Percentiles rank a stretch among this genome's conserved stretches.
Conservation (phyloP, 2,113 vertebrate species). For the Brachypodius melanocephalos region DNA sequence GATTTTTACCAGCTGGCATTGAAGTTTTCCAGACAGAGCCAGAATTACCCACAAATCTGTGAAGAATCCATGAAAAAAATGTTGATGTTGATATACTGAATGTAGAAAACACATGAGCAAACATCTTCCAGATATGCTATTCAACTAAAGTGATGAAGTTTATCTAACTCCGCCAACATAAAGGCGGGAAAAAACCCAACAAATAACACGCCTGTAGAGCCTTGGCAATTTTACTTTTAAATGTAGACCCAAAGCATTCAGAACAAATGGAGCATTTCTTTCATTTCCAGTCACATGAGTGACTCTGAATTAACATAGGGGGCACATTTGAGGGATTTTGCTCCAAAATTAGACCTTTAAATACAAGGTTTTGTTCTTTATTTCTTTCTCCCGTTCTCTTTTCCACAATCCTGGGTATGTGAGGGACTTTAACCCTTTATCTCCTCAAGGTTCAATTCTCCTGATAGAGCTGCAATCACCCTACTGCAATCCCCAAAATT, state of each 20-base stretch:
- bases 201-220: neutral
- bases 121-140: neutral
- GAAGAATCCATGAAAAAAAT: neutral
- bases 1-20: neutral
- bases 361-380: neutral
- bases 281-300: neutral
- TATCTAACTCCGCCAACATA: neutral
- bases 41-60: neutral
- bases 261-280: constrained; percentile 11
- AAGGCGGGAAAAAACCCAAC: neutral
- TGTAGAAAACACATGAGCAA: neutral
- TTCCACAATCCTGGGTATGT: neutral
- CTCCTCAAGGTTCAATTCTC: neutral
- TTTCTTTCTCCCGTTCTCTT: neutral
- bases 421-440: neutral
- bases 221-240: neutral
- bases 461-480: too few species aligned
- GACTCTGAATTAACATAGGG: neutral
- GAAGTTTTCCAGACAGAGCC: neutral
- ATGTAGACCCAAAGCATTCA: neutral
- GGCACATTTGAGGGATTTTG: neutral
- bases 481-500: neutral
- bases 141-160: neutral
- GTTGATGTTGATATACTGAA: neutral
- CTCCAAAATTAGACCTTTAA: neutral